These are phyloP conservation scores for Agrochola lychnidis DNA, from an alignment of 2,888 invertebrate species.

Conservation along the genomic window DNA sequence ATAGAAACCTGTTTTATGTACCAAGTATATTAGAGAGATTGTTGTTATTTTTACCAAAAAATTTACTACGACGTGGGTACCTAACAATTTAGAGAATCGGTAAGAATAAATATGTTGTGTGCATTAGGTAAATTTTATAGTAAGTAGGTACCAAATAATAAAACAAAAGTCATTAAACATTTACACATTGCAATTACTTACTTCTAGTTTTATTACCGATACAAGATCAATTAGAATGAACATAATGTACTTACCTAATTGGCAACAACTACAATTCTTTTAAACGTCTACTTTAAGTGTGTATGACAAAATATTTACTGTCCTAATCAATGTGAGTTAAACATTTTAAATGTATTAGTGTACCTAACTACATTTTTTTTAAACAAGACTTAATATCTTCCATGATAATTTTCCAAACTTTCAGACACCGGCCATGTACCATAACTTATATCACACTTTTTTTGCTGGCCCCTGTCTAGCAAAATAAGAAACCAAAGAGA, in stretches of 20 bases:
- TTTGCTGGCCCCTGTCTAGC: not conserved
- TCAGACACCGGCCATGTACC: not conserved
- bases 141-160: not conserved
- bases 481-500: constrained; percentile 5
- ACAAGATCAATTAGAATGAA: not conserved
- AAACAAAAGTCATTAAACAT: constrained; percentile 14
- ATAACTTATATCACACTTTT: constrained; percentile 1
- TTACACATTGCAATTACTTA: not conserved
- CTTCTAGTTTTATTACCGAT: constrained; percentile 2
- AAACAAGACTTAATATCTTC: not conserved
- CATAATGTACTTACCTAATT: not conserved
- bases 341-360: not conserved
- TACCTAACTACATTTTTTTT: not conserved
- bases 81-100: not conserved
- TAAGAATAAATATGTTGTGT: not conserved
- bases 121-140: not conserved
- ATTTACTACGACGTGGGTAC: not conserved
- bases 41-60: constrained; percentile 34
- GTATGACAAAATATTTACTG: not conserved
- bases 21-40: constrained; percentile 21
- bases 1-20: constrained; percentile 71
- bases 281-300: not conserved
- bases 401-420: not conserved
- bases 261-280: not conserved
- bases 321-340: not conserved